Evolutionary conservation across 2,888 invertebrate species (phyloP), one percentile per base, ranked within the genome.

Genomic region (Nudaria mundana): DNA sequence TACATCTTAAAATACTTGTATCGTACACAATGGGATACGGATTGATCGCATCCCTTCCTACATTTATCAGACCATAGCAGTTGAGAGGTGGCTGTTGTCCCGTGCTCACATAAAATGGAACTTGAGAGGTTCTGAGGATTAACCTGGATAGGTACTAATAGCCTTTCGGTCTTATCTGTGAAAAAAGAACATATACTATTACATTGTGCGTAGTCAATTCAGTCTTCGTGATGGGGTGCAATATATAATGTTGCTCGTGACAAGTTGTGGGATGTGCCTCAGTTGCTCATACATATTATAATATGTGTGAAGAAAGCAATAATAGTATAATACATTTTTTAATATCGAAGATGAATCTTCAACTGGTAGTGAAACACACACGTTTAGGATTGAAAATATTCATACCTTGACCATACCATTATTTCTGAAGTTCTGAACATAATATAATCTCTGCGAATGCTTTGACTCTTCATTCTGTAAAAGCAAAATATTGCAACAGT

Each of bases 1-100:
- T n/a, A n/a, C n/a, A n/a, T n/a, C n/a, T n/a, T n/a, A n/a, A n/a
- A n/a, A n/a, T n/a, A n/a, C n/a, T 64, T 59, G 58, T 65, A 61
- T 64, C 63, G 59, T 40, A 52, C 61, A 73, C 72, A 73, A 73
- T 72, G 57, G 66, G n/a, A 56, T 54, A 43, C 59, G 66, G 67
- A 68, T 66, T 66, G 71, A 69, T 71, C 63, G 66, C 50, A 62
- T 64, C 63, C 63, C 58, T 66, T 63, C 37, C 60, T 64, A 63
- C 61, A 64, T 61, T 71, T 75, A 75, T 74, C 75, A 69, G 67
- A 52, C 57, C 60, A 52, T 58, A 46, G 54, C 70, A 68, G 71
- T 63, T 63, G 61, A 62, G 65, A 63, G 66, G 61, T 55, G 61
- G 68, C 62, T 58, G 55, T 50, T 54, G 52, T 67, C 58, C 59